phyloP scores from a whole-genome alignment of 2,888 invertebrate genomes.

The Flabesymbios commensalis region DNA sequence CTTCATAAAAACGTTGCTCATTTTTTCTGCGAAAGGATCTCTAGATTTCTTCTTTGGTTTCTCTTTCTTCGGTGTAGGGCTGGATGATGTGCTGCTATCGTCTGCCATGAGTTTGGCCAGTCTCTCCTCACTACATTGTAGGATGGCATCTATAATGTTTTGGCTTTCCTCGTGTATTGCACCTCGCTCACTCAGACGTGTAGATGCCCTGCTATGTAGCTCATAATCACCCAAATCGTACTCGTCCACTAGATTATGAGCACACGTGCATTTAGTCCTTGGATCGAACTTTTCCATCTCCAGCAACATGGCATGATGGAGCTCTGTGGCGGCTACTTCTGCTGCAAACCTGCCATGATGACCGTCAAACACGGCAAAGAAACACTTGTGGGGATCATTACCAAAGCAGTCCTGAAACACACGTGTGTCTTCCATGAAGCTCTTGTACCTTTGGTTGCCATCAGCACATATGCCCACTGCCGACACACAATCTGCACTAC shows the following conservation, averaged over 20 bases:
- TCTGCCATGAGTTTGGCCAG: conserved; percentile 21
- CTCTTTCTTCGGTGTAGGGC: conserved; percentile 20
- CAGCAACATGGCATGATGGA: conserved; percentile 51
- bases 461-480: conserved; percentile 40
- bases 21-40: conserved; percentile 42
- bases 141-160: conserved; percentile 49
- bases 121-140: conserved; percentile 49
- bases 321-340: conserved; percentile 49
- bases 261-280: conserved; percentile 42
- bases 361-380: conserved; percentile 55
- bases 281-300: conserved; percentile 57
- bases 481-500: conserved; percentile 39
- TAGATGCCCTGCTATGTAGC: conserved; percentile 15
- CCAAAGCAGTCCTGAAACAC: conserved; percentile 56
- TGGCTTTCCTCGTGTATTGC: conserved; percentile 22
- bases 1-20: conserved; percentile 47
- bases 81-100: background rate
- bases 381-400: conserved; percentile 51
- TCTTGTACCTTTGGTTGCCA: conserved; percentile 52
- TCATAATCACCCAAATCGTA: conserved; percentile 39
- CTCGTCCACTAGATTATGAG: conserved; percentile 40
- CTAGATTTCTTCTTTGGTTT: conserved; percentile 25
- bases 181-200: background rate
- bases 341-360: conserved; percentile 56
- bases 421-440: conserved; percentile 54